Evolutionary conservation across 2,888 invertebrate species (phyloP), one percentile per base, ranked within the genome.

Genomic region (Cosmia trapezina): DNA sequence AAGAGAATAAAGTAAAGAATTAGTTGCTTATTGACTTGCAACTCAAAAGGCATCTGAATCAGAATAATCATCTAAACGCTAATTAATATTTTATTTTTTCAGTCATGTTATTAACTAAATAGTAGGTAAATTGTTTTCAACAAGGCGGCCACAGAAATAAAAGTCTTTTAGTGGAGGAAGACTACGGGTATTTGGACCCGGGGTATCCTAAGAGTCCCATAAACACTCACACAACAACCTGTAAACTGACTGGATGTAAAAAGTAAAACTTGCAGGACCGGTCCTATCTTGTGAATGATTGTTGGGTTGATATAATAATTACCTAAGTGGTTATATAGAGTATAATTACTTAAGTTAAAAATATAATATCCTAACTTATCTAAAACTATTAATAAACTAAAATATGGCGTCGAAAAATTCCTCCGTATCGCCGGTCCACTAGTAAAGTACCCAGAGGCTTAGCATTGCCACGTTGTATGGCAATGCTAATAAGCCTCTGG

Each of bases 21-120:
- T n/a, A 8, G 14, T n/a, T 22, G 51, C 17, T 37, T 64, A 14
- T 33, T 49, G 5, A 49, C 8, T 62, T n/a, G 11, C 17, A 53
- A 64, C n/a, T 59, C n/a, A n/a, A 22, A 51, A 60, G 8, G 60
- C 14, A n/a, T 59, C n/a, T 41, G n/a, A 59, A 11, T 51, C n/a
- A 12, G 11, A 57, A 37, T n/a, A 17, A 9, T 54, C 8, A 28
- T 9, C 19, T 12, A 37, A 33, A n/a, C 8, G 49, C 49, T n/a
- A n/a, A n/a, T n/a, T n/a, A n/a, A n/a, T 51, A 47, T 19, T 11
- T 56, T 33, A 17, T 3, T 19, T 33, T 33, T 57, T 33, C 11
- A 33, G 6, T 19, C 33, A 12, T 2, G 9, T n/a, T n/a, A n/a
- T n/a, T n/a, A 56, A 33, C 11, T 28, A 28, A 28, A 28, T 28